phyloP scores from a whole-genome alignment of 2,113 vertebrate species.

The Neomonachus schauinslandi region DNA sequence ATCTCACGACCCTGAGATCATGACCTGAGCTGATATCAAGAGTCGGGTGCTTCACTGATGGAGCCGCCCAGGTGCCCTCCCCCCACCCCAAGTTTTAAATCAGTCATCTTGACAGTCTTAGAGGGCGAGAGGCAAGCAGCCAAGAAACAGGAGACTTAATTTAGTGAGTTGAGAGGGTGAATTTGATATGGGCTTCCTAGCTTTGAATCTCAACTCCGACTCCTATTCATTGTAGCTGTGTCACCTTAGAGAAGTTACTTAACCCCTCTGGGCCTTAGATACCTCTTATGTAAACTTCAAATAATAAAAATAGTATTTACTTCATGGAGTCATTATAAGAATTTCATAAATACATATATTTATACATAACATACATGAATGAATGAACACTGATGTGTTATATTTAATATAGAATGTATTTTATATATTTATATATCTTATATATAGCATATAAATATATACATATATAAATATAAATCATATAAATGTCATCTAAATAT shows the following conservation, averaged over 20 bases:
- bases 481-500: not conserved
- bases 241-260: conserved; percentile 20
- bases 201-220: not conserved
- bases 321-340: not conserved
- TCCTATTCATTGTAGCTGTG: not conserved
- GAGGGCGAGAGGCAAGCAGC: not conserved
- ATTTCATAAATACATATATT: not conserved
- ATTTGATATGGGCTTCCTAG: not conserved
- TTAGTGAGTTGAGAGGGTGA: not conserved
- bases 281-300: not conserved
- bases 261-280: not conserved
- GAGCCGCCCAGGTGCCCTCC: not conserved
- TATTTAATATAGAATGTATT: not conserved
- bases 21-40: not conserved
- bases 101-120: not conserved
- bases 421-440: not conserved
- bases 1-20: not conserved
- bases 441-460: not conserved
- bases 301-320: not conserved
- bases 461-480: not conserved
- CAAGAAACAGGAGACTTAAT: not conserved
- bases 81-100: not conserved
- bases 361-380: not conserved
- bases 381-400: not conserved
- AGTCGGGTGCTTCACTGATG: not conserved